A percentile compares a stretch with the other conserved stretches of the same genome.
phyloP scores from a whole-genome alignment of 1,140 invertebrate species.

The Papilio glaucus region DNA sequence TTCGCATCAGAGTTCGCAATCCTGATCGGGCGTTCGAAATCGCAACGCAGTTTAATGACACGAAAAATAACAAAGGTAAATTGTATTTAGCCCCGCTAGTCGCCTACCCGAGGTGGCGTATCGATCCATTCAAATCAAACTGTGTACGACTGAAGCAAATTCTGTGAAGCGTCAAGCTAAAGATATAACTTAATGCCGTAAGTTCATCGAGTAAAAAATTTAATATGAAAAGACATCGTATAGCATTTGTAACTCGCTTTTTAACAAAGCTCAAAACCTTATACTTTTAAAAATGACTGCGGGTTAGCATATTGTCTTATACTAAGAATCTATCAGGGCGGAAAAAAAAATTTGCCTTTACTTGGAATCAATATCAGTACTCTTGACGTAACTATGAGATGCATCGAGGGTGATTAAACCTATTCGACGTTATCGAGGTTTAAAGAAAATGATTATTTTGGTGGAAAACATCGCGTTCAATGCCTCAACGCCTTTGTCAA shows the following conservation, averaged over 20 bases:
- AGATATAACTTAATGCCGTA: constrained; percentile 57
- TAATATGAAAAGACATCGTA: no score
- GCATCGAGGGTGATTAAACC: background rate
- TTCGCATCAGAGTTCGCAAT: constrained; percentile 81
- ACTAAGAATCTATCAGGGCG: no score
- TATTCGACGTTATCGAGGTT: background rate
- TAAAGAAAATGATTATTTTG: constrained; percentile 76
- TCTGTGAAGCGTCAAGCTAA: constrained; percentile 69
- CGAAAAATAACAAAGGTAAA: constrained; percentile 84
- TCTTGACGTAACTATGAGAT: constrained; percentile 5
- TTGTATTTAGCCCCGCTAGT: constrained; percentile 81
- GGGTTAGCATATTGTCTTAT: no score
- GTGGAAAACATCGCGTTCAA: constrained; percentile 68
- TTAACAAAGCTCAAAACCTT: no score
- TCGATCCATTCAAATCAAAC: constrained; percentile 69
- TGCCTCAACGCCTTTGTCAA: constrained; percentile 62
- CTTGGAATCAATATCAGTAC: no score
- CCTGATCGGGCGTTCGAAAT: constrained; percentile 81
- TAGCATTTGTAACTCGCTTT: no score
- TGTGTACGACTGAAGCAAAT: constrained; percentile 63
- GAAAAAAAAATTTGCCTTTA: no score
- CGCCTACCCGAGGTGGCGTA: constrained; percentile 70
- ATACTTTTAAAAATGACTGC: no score
- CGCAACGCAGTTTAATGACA: constrained; percentile 83
- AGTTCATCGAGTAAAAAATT: constrained; percentile 39